phyloP scores from a whole-genome alignment of 2,113 vertebrate genomes.

The Trogon surrucura region DNA sequence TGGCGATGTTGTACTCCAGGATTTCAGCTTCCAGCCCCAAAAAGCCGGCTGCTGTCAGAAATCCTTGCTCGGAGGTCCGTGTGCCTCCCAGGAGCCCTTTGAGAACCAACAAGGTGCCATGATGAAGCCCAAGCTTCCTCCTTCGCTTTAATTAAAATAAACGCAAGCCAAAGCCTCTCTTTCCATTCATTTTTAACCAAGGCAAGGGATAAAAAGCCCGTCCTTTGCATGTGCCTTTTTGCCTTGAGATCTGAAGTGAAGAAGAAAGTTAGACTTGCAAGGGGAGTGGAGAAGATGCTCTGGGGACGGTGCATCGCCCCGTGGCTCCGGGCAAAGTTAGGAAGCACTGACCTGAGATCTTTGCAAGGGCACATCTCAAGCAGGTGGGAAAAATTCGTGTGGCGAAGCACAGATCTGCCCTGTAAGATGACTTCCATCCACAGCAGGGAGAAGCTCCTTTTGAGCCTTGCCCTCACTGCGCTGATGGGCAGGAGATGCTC shows the following conservation, averaged over 20 bases:
- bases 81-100: not conserved
- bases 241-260: not conserved
- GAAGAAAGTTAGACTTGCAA: not conserved
- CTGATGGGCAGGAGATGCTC: not conserved
- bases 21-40: not conserved
- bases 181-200: not conserved
- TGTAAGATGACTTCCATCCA: not conserved
- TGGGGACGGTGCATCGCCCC: not conserved
- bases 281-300: not conserved
- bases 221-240: fast-evolving
- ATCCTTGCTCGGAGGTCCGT: fast-evolving
- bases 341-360: not conserved
- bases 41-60: not conserved
- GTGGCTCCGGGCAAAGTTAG: fast-evolving
- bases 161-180: not conserved
- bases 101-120: not conserved
- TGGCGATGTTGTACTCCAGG: constrained; percentile 71
- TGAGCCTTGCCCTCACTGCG: fast-evolving
- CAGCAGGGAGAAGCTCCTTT: not conserved
- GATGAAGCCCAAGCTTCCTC: not conserved
- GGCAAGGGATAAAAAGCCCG: not conserved
- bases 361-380: fast-evolving
- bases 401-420: not conserved
- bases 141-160: not conserved
- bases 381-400: not conserved